Percentiles rank a stretch among this genome's conserved stretches.
phyloP scores from a whole-genome alignment of 2,888 invertebrate species.

The Eupsilia transversa region DNA sequence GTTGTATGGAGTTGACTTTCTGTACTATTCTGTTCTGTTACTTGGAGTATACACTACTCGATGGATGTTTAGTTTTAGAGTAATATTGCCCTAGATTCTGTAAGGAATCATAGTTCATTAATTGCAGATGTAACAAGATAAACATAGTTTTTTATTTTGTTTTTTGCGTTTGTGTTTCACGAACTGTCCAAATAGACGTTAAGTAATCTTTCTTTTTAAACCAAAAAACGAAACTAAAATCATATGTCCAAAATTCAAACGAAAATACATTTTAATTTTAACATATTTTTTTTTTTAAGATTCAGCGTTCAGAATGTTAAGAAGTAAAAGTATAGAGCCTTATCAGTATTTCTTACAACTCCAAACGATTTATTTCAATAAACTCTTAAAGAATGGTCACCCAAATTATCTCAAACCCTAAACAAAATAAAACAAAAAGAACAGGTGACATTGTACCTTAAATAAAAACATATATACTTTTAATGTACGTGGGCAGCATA shows the following conservation, averaged over 20 bases:
- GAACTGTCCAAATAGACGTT: no score
- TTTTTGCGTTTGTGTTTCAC: no score
- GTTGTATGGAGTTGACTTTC: neutral
- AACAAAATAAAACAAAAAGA: conserved; percentile 42
- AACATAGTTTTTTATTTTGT: no score
- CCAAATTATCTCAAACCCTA: conserved; percentile 5
- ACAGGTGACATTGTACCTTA: conserved; percentile 43
- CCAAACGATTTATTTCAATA: neutral
- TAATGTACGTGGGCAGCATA: conserved; percentile 39
- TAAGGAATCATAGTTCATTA: conserved; percentile 6
- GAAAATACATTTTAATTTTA: no score
- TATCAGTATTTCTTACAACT: neutral
- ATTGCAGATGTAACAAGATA: neutral
- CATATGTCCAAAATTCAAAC: no score
- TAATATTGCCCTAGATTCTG: conserved; percentile 31
- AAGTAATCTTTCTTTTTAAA: no score
- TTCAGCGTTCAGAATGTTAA: no score
- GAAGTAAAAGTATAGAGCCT: no score
- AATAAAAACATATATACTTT: conserved; percentile 50
- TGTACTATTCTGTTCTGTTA: neutral
- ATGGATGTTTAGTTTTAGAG: conserved; percentile 21
- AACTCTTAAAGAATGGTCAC: neutral
- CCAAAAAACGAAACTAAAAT: no score
- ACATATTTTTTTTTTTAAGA: no score
- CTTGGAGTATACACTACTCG: conserved; percentile 2